Evolutionary conservation across 1,140 invertebrate genomes (phyloP), one percentile per base, ranked within the genome.

Genomic region (Hypothenemus hampei): DNA sequence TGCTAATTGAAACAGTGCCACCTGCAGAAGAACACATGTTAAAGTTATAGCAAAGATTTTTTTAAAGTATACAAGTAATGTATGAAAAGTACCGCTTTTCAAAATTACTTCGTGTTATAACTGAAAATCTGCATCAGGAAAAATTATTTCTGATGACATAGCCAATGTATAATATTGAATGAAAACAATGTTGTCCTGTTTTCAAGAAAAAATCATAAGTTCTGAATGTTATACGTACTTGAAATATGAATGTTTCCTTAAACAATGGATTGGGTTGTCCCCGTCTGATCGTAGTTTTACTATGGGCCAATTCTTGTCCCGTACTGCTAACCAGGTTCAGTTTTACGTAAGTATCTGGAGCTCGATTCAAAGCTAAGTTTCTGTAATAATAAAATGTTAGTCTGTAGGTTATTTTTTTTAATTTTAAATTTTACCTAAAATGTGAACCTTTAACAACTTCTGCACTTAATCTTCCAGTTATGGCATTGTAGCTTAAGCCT

Each of bases 201-300:
- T n/a, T n/a, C n/a, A n/a, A n/a, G n/a, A n/a, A n/a, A n/a, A n/a
- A n/a, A n/a, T n/a, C n/a, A n/a, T n/a, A n/a, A n/a, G n/a, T n/a
- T n/a, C n/a, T n/a, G n/a, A n/a, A n/a, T n/a, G n/a, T n/a, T n/a
- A 51, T 24, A 53, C 68, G 71, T 74, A 89, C 89, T 78, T 95
- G 93, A 77, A 96, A 97, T 72, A 95, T 86, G 72, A 97, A 97
- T 1, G 92, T 91, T 75, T 97, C 93, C 71, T 96, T 95, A 69
- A 93, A 97, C 6, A 95, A 80, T 31, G 93, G 93, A 78, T 96
- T 95, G 18, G 93, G 93, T 72, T 95, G 93, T 13, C 90, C 91
- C 23, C 93, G 78, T 59, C 89, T 78, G 1, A 93, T 82, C 16
- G 89, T 90, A 4, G 93, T 95, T 74, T 97, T 97, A 66, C 89